phyloP scores from a whole-genome alignment of 2,888 invertebrate genomes.

The Ditylenchus weischeri region DNA sequence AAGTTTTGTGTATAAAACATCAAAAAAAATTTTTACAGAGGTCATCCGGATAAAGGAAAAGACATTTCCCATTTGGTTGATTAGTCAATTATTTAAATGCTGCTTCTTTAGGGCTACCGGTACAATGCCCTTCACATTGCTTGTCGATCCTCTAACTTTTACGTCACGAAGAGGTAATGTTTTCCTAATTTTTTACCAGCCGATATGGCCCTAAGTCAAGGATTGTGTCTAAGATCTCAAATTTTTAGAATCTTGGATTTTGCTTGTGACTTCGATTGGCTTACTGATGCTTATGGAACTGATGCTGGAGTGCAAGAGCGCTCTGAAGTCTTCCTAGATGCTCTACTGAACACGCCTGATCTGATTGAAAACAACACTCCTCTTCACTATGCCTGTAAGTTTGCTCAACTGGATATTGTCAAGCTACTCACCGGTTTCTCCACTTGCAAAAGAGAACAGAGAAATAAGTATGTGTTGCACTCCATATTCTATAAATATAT shows the following conservation, averaged over 20 bases:
- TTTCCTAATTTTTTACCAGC: not conserved
- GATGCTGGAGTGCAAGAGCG: constrained; percentile 22
- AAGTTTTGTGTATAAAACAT: too few species aligned
- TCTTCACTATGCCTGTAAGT: constrained; percentile 34
- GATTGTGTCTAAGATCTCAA: not conserved
- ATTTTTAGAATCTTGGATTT: constrained; percentile 11
- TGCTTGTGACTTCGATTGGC: constrained; percentile 12
- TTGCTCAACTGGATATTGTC: constrained; percentile 25
- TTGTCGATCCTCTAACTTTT: constrained; percentile 31
- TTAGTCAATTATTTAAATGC: not conserved
- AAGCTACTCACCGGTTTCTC: constrained; percentile 11
- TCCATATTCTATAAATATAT: not conserved
- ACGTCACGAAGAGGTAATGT: constrained; percentile 12
- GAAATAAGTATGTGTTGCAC: constrained; percentile 18
- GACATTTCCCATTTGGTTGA: too few species aligned
- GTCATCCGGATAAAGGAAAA: too few species aligned
- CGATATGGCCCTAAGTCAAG: too few species aligned
- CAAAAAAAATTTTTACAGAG: too few species aligned
- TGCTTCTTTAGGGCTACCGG: constrained; percentile 15
- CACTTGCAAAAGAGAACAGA: constrained; percentile 15
- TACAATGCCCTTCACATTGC: constrained; percentile 39
- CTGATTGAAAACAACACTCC: constrained; percentile 31
- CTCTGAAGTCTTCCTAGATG: constrained; percentile 23
- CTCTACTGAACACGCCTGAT: constrained; percentile 39
- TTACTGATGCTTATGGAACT: constrained; percentile 19